Conservation (phyloP, 2,888 invertebrate genomes). For the Eristalis arbustorum region DNA sequence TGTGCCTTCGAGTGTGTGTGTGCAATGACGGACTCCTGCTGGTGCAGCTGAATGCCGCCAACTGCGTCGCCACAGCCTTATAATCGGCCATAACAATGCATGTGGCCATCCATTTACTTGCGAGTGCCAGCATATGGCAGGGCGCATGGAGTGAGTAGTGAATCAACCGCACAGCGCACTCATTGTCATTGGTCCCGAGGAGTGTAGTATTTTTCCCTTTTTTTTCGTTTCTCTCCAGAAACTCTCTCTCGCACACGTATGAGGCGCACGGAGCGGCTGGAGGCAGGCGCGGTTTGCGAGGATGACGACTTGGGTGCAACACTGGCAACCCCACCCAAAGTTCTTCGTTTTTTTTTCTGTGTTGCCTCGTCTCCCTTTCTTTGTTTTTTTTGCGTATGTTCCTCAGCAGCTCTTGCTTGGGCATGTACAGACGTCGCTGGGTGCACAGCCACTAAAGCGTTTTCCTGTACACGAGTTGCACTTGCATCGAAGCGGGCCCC, state of each 20-base stretch:
- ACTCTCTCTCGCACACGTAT: constrained; percentile 6
- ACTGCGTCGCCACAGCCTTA: constrained; percentile 42
- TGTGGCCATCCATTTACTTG: constrained; percentile 58
- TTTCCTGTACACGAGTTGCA: background rate
- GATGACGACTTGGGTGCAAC: background rate
- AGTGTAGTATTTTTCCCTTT: background rate
- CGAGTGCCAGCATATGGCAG: constrained; percentile 14
- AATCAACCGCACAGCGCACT: constrained; percentile 57
- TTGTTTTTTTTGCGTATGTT: background rate
- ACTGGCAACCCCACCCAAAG: constrained; percentile 59
- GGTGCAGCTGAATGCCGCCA: constrained; percentile 1
- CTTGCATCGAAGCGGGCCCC: background rate
- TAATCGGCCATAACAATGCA: constrained; percentile 68
- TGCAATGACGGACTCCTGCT: constrained; percentile 41
- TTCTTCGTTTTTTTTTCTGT: background rate
- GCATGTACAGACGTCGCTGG: background rate
- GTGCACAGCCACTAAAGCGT: background rate
- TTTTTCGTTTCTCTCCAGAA: background rate
- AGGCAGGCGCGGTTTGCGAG: background rate
- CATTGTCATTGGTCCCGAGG: constrained; percentile 61
- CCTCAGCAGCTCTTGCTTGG: background rate
- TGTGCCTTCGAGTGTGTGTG: background rate
- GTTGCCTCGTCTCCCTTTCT: background rate
- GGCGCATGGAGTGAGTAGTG: constrained; percentile 37
- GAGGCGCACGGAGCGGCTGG: background rate